Evolutionary conservation across 2,797 vertebrate genomes (phyloP).

Genomic region (Heterohyrax brucei): DNA sequence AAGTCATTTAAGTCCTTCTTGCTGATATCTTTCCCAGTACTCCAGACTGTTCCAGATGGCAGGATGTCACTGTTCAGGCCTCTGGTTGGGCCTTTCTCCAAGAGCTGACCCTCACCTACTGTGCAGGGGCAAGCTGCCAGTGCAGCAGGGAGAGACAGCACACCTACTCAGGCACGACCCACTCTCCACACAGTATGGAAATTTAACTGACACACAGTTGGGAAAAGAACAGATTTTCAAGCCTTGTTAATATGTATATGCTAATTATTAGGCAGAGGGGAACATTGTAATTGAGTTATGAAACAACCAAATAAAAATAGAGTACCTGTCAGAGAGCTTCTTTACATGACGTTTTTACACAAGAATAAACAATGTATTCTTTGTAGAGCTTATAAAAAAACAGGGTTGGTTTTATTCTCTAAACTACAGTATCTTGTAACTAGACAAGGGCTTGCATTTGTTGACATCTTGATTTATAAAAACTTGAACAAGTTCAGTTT

Average conservation of each 20-base stretch:
- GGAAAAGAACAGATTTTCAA: constrained; percentile 57
- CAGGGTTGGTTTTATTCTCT: constrained; percentile 79
- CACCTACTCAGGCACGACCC: constrained; percentile 18
- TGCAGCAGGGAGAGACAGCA: background rate
- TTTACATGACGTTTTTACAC: constrained; percentile 72
- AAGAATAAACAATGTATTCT: constrained; percentile 81
- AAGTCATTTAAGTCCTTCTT: constrained; percentile 54
- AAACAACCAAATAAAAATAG: constrained; percentile 81
- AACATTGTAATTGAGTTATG: constrained; percentile 79
- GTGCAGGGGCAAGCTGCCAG: constrained; percentile 58
- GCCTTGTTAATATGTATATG: constrained; percentile 57
- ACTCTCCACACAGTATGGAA: constrained; percentile 30
- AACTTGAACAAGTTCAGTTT: constrained; percentile 84
- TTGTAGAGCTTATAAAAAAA: constrained; percentile 71
- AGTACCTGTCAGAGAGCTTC: constrained; percentile 80
- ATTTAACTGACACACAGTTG: background rate
- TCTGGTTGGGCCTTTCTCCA: constrained; percentile 73
- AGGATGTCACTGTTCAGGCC: constrained; percentile 73
- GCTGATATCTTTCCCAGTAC: constrained; percentile 63
- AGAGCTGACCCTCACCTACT: constrained; percentile 74
- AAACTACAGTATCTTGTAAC: constrained; percentile 82
- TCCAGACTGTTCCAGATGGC: constrained; percentile 71
- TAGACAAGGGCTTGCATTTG: constrained; percentile 81
- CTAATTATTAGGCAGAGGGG: constrained; percentile 83
- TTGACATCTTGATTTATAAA: constrained; percentile 88